Evolutionary conservation across 2,888 invertebrate genomes (phyloP).

Genomic region (Conomelus anceps): DNA sequence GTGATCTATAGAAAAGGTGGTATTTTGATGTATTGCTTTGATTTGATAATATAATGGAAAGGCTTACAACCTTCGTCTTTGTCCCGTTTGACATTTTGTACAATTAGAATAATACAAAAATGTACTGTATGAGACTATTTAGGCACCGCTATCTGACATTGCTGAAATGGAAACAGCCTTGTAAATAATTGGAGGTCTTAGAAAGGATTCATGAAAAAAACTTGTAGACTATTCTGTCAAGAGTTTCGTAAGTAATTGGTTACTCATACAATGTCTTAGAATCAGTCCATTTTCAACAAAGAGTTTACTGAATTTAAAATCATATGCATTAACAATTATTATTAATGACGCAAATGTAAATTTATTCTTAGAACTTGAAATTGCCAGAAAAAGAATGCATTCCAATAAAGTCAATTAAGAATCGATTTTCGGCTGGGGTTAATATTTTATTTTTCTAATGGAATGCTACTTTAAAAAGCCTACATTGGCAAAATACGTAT

Average conservation of each 20-base stretch:
- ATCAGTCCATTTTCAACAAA: not conserved
- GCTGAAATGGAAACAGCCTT: not conserved
- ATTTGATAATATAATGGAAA: not conserved
- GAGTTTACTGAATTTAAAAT: not conserved
- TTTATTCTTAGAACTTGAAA: no score
- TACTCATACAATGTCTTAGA: not conserved
- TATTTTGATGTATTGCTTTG: not conserved
- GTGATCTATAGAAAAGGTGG: no score
- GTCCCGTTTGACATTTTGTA: not conserved
- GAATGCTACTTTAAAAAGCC: no score
- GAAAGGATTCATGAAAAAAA: not conserved
- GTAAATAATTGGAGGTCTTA: not conserved
- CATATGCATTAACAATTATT: no score
- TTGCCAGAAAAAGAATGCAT: not conserved
- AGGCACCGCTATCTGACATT: not conserved
- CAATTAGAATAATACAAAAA: not conserved
- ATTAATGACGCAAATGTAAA: no score
- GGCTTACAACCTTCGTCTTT: not conserved
- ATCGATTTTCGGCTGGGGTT: no score
- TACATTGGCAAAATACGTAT: no score
- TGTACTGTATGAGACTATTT: not conserved
- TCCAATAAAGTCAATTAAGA: not conserved
- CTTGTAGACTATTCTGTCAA: not conserved
- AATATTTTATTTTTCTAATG: no score
- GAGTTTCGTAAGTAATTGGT: not conserved